phyloP scores from a whole-genome alignment of 2,113 vertebrate genomes.

The Brachirus orientalis region DNA sequence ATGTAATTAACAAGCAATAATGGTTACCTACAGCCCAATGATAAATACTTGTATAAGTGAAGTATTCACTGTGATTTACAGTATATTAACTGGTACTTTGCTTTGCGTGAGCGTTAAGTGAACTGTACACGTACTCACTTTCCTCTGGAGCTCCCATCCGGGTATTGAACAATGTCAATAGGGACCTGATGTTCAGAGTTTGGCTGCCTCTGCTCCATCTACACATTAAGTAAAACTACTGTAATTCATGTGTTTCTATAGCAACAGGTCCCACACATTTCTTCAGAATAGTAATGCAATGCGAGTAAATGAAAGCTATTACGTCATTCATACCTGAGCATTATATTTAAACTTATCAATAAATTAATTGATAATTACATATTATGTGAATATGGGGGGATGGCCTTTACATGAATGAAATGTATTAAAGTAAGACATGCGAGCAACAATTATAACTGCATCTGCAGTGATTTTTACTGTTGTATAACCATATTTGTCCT shows the following conservation, averaged over 20 bases:
- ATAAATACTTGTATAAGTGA: neutral
- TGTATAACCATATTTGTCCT: conserved; percentile 32
- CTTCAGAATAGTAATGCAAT: conserved; percentile 63
- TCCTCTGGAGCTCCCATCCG: conserved; percentile 9
- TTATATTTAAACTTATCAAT: conserved; percentile 18
- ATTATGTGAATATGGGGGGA: neutral
- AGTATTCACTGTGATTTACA: neutral
- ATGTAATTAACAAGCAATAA: neutral
- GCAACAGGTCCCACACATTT: conserved; percentile 72
- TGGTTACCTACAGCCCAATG: neutral
- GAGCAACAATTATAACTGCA: neutral
- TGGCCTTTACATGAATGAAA: too few species aligned
- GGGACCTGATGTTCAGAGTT: conserved; percentile 58
- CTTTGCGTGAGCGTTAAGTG: conserved; percentile 1
- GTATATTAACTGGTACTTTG: conserved; percentile 6
- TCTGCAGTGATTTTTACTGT: conserved; percentile 15
- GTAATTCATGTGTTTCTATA: conserved; percentile 76
- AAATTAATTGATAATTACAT: neutral
- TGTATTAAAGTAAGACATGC: neutral
- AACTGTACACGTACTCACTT: conserved; percentile 18
- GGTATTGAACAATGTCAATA: conserved; percentile 32
- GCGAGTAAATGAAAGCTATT: conserved; percentile 37
- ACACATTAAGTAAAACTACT: conserved; percentile 64
- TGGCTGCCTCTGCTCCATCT: conserved; percentile 57
- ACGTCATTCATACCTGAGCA: conserved; percentile 40